phyloP scores from a whole-genome alignment of 2,888 invertebrate genomes.

The Neoitamus cyanurus region DNA sequence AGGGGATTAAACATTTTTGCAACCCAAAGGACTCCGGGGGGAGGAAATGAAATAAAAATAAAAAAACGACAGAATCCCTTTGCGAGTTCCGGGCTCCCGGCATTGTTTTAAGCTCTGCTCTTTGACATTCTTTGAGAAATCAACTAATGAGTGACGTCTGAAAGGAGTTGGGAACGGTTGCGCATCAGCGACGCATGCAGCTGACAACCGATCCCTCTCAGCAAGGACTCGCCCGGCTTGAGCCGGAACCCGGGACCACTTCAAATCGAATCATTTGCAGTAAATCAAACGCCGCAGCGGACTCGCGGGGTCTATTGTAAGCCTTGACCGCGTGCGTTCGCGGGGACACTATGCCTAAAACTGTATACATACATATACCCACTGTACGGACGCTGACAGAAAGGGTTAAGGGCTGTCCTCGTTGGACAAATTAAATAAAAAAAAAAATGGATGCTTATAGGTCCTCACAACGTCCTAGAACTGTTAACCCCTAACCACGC shows the following conservation, averaged over 20 bases:
- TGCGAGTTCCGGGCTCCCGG: not conserved
- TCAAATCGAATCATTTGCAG: slow-evolving; percentile 47
- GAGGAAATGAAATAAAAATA: not conserved
- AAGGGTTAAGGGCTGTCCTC: not conserved
- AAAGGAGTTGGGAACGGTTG: slow-evolving; percentile 36
- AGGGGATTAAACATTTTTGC: slow-evolving; percentile 13
- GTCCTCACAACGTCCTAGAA: not conserved
- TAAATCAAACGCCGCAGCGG: slow-evolving; percentile 38
- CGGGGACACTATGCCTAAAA: slow-evolving; percentile 15
- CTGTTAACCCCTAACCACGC: not conserved
- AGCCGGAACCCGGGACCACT: not conserved
- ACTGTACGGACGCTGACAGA: not conserved
- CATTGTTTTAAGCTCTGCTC: slow-evolving; percentile 35
- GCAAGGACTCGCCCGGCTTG: slow-evolving; percentile 15
- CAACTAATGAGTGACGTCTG: slow-evolving; percentile 48
- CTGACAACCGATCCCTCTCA: slow-evolving; percentile 14
- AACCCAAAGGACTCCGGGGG: not conserved
- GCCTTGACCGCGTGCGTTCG: slow-evolving; percentile 24
- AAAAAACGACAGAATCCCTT: not conserved
- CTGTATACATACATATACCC: too few species aligned
- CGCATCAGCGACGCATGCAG: slow-evolving; percentile 42
- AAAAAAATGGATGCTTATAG: not conserved
- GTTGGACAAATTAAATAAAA: not conserved
- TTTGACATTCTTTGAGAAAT: slow-evolving; percentile 46
- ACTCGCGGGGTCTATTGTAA: not conserved